Percentiles rank a stretch among this genome's conserved stretches.
Conservation (phyloP, 2,797 vertebrate species). For the Myiotriccus ornatus region DNA sequence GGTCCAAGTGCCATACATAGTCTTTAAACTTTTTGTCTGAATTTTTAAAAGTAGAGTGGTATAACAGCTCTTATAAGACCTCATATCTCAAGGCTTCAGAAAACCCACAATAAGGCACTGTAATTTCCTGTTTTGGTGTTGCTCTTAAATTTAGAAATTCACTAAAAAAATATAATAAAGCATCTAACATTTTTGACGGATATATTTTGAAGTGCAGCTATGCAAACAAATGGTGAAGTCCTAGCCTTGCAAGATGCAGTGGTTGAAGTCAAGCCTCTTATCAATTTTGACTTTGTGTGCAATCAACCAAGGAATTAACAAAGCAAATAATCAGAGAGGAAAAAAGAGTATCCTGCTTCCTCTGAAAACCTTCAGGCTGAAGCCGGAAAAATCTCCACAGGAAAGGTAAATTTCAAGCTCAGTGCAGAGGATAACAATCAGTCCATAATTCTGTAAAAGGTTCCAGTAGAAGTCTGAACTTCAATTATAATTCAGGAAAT, state of each 20-base stretch:
- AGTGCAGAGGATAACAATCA: neutral
- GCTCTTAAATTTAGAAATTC: neutral
- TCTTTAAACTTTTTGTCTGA: neutral
- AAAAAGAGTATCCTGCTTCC: neutral
- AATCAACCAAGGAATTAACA: neutral
- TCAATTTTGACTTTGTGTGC: neutral
- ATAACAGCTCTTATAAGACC: neutral
- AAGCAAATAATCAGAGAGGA: slow-evolving; percentile 3
- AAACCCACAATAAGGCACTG: neutral
- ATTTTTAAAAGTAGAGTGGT: neutral
- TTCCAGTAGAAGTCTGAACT: slow-evolving; percentile 7
- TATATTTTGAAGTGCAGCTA: neutral
- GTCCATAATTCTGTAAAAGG: neutral
- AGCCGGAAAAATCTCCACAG: neutral
- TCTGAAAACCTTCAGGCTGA: neutral
- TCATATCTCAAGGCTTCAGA: neutral
- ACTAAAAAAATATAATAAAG: neutral
- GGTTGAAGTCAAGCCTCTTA: neutral
- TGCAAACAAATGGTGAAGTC: neutral
- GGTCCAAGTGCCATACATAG: neutral
- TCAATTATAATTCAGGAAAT: slow-evolving; percentile 34
- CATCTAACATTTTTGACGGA: neutral
- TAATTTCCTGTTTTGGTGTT: neutral
- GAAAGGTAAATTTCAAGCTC: slow-evolving; percentile 30
- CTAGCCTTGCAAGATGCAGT: neutral